Evolutionary conservation across 2,888 invertebrate genomes (phyloP), one percentile per base, ranked within the genome.

Genomic region (Petrolisthes cinctipes): DNA sequence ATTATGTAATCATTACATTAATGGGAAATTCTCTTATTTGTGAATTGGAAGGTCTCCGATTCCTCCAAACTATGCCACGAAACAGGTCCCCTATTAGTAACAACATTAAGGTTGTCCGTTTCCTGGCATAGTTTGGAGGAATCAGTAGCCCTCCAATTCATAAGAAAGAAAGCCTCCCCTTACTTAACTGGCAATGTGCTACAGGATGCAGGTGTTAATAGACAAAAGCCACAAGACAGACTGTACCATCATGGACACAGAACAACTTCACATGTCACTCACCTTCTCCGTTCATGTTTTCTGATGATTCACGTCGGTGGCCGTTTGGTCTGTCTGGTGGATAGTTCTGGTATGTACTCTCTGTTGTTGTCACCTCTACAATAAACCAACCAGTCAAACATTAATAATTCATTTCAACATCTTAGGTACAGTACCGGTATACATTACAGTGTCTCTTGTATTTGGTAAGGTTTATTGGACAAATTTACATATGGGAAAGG

Each of bases 231-330:
- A 81, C 11, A 66, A 11, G 71, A 71, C 71, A n/a, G 71, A 71
- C 71, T 4, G 71, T n/a, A 57, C 57, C n/a, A 61, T 68, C 14
- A 54, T 51, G 37, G 66, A 51, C 14, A 82, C 51, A 61, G 20
- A 61, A n/a, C 5, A 54, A 51, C 14, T 66, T 11, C 5, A 17
- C 81, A 11, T 37, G 17, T 5, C 20, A 61, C 88, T 88, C 86
- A 90, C 90, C 89, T 53, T 90, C 90, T 68, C 83, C 82, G 81
- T 86, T 87, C 82, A 88, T 83, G 82, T 86, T 90, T 66, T 90
- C 90, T 5, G 90, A 89, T 20, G 86, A 83, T 0, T 85, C 86
- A n/a, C 90, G 81, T 81, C 90, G 86, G 71, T 89, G 89, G 66
- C 89, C 89, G 76, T 89, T 89, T 23, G 89, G 82, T 84, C 89